Evolutionary conservation across 2,797 vertebrate genomes (phyloP).

Genomic region (Centroberyx gerrardi): DNA sequence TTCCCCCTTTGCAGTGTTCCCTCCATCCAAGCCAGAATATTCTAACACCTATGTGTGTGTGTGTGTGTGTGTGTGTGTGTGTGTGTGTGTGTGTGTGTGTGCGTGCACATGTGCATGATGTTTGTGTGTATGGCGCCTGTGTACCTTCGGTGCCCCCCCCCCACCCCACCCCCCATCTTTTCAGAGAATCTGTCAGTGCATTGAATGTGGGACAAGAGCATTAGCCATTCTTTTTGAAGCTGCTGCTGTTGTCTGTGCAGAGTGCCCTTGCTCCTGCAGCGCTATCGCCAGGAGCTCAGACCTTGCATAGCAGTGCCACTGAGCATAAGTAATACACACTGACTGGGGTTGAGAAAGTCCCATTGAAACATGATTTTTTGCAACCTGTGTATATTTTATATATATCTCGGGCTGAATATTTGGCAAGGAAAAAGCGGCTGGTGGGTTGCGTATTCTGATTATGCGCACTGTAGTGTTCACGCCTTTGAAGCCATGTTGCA

Average conservation of each 20-base stretch:
- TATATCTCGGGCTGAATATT: slow-evolving; percentile 30
- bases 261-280: slow-evolving; percentile 53
- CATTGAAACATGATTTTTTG: slow-evolving; percentile 43
- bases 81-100: slow-evolving; percentile 29
- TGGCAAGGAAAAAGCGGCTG: slow-evolving; percentile 21
- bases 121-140: background rate
- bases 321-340: slow-evolving; percentile 69
- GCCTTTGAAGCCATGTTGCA: slow-evolving; percentile 34
- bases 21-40: slow-evolving; percentile 47
- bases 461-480: slow-evolving; percentile 25
- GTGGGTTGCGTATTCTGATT: slow-evolving; percentile 18
- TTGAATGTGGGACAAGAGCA: slow-evolving; percentile 68
- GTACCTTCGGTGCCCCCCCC: slow-evolving; percentile 29
- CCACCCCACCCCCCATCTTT: slow-evolving; percentile 5
- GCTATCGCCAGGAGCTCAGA: slow-evolving; percentile 54
- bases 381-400: slow-evolving; percentile 13
- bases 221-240: slow-evolving; percentile 77
- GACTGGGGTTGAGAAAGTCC: slow-evolving; percentile 58
- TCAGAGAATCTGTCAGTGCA: slow-evolving; percentile 63
- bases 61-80: slow-evolving; percentile 20
- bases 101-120: slow-evolving; percentile 29
- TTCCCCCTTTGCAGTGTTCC: slow-evolving; percentile 26
- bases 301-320: slow-evolving; percentile 49
- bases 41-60: slow-evolving; percentile 47
- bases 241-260: slow-evolving; percentile 65